Conservation (phyloP, 2,113 vertebrate genomes). For the Crotalus horridus region DNA sequence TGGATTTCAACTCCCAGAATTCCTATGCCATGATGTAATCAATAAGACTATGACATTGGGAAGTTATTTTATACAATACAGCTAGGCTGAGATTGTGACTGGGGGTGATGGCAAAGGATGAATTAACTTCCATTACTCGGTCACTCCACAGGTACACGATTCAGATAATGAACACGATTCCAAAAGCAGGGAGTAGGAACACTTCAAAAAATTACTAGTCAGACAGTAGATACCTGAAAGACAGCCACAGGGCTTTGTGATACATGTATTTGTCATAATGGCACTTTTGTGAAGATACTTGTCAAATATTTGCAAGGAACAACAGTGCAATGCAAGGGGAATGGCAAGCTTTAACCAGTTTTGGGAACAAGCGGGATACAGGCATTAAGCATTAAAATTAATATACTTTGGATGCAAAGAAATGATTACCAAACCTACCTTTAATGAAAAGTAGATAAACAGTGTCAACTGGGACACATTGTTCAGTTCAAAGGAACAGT, state of each 20-base stretch:
- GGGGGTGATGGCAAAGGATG: not conserved
- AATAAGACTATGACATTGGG: not conserved
- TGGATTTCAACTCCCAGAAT: too few relatives aligned
- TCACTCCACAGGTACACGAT: not conserved
- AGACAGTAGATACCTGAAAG: not conserved
- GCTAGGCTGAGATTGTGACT: not conserved
- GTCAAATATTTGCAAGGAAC: not conserved
- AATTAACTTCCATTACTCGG: not conserved
- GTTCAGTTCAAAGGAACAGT: not conserved
- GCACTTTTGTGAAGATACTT: not conserved
- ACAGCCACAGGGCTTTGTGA: not conserved
- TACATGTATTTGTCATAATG: not conserved
- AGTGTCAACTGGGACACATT: not conserved
- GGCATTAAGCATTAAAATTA: not conserved
- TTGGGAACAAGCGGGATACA: not conserved
- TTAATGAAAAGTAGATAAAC: not conserved
- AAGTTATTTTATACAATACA: not conserved
- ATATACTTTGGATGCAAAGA: not conserved
- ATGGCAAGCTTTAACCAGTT: not conserved
- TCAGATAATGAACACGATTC: not conserved
- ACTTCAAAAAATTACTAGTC: not conserved
- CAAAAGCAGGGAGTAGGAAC: not conserved
- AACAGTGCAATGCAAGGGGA: not conserved
- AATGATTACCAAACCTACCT: not conserved
- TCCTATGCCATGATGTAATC: not conserved